phyloP scores from a whole-genome alignment of 64 coral and sea anemone species.

The Porites australiensis region DNA sequence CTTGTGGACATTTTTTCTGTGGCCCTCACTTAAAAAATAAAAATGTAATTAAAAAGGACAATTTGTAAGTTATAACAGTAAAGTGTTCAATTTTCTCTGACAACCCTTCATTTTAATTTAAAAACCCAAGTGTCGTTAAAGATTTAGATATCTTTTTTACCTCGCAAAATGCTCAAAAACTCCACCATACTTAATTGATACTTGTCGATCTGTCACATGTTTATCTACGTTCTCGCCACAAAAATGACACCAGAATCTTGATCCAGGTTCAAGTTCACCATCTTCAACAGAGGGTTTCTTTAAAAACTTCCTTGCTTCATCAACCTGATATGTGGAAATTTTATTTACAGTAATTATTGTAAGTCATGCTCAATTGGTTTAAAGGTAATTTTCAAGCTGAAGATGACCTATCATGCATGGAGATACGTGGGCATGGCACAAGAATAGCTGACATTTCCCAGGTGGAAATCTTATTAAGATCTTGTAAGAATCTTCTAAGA shows the following conservation, averaged over 20 bases:
- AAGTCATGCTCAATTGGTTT: no score
- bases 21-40: slow-evolving; percentile 73
- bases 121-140: no score
- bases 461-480: no score
- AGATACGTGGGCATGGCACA: no score
- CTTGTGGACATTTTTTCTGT: slow-evolving; percentile 73
- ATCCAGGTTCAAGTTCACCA: slow-evolving; percentile 96
- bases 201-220: slow-evolving; percentile 91
- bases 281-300: slow-evolving; percentile 84
- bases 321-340: slow-evolving; percentile 49
- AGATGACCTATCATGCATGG: no score
- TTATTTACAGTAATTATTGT: no score
- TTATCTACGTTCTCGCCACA: slow-evolving; percentile 75
- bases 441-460: no score
- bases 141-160: slow-evolving; percentile 15
- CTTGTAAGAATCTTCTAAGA: no score
- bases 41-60: neutral
- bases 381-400: no score
- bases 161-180: slow-evolving; percentile 98
- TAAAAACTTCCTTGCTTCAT: slow-evolving; percentile 82
- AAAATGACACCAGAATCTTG: slow-evolving; percentile 99
- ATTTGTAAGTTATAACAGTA: no score
- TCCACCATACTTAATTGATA: slow-evolving; percentile 91
- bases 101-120: no score
- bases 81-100: no score